Conservation (phyloP, 1,140 invertebrate species). For the Homalodisca vitripennis region DNA sequence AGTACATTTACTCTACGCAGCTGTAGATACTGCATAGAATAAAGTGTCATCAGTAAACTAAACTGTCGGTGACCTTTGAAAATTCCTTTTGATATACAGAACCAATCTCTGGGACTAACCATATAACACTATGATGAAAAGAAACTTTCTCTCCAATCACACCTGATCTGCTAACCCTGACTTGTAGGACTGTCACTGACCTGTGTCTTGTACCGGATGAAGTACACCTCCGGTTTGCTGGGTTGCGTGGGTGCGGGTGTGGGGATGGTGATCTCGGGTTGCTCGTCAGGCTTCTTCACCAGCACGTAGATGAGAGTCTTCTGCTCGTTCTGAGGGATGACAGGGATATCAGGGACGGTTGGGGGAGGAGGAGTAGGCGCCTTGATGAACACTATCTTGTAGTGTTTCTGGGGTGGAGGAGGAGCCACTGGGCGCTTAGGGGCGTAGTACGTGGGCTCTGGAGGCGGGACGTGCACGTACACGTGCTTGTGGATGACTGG, state of each 20-base stretch:
- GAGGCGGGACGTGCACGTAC: conserved; percentile 82
- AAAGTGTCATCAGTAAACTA: too few species aligned
- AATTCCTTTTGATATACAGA: too few species aligned
- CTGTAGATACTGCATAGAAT: too few species aligned
- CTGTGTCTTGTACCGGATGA: conserved; percentile 85
- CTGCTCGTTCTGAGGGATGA: conserved; percentile 74
- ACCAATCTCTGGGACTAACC: too few species aligned
- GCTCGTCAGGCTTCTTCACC: conserved; percentile 83
- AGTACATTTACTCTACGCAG: too few species aligned
- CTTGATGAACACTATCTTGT: conserved; percentile 89
- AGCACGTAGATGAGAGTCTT: conserved; percentile 88
- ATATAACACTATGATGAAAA: too few species aligned
- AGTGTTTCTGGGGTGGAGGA: conserved; percentile 76
- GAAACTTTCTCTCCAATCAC: too few species aligned
- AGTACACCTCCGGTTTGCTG: conserved; percentile 83
- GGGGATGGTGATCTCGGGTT: conserved; percentile 72
- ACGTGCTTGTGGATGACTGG: conserved; percentile 83
- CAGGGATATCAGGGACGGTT: conserved; percentile 69
- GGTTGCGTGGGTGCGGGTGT: conserved; percentile 77
- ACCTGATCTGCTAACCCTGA: too few species aligned
- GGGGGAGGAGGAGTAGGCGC: conserved; percentile 77
- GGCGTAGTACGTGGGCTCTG: conserved; percentile 70
- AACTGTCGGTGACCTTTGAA: too few species aligned
- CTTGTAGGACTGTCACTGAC: too few species aligned
- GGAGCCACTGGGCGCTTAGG: conserved; percentile 47